phyloP scores from a whole-genome alignment of 2,888 invertebrate genomes.

The Hirudinaria manillensis region DNA sequence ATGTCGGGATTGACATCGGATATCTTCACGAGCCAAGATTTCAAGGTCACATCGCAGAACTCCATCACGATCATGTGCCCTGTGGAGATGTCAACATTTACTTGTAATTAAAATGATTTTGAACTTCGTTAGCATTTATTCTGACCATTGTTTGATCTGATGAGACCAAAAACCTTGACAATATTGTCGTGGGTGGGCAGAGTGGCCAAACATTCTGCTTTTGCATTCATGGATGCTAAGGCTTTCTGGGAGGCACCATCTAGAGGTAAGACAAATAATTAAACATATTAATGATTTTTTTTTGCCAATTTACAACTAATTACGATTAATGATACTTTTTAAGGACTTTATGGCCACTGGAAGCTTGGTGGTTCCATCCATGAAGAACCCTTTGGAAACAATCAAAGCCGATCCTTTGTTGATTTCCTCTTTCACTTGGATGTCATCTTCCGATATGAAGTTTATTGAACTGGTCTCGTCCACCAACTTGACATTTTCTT shows the following conservation, averaged over 20 bases:
- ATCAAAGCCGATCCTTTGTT: slow-evolving; percentile 4
- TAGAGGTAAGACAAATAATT: background rate
- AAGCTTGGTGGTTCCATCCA: background rate
- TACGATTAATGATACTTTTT: background rate
- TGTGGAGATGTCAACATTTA: background rate
- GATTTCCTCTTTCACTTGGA: background rate
- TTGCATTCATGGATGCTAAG: slow-evolving; percentile 7
- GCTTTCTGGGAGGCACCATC: slow-evolving; percentile 12
- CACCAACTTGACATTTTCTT: background rate
- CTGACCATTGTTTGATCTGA: background rate
- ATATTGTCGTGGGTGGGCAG: slow-evolving; percentile 8
- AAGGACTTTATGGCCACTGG: background rate
- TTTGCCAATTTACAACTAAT: no score
- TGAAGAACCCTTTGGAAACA: background rate
- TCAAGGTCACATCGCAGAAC: slow-evolving; percentile 28
- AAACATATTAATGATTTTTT: background rate
- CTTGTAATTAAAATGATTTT: background rate
- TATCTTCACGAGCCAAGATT: slow-evolving; percentile 26
- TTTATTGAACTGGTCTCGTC: background rate
- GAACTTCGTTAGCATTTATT: background rate
- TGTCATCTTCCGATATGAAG: background rate
- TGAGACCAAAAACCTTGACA: slow-evolving; percentile 11
- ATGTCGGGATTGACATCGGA: slow-evolving; percentile 26
- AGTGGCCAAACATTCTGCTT: background rate
- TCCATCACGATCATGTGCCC: slow-evolving; percentile 32